Conservation (phyloP, 2,113 vertebrate genomes). For the Mionectes macconnelli region DNA sequence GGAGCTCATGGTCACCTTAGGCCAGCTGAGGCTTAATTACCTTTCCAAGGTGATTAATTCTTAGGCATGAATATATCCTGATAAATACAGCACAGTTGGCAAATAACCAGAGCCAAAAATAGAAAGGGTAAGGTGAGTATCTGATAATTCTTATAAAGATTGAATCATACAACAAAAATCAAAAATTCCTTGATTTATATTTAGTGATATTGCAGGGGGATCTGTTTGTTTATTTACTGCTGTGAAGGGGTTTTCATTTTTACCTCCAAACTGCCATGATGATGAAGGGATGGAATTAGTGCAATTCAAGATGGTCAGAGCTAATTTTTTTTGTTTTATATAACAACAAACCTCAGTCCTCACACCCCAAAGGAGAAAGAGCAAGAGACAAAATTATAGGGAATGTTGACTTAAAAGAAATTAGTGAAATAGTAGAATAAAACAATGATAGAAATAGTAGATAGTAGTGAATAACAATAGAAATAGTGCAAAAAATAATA, state of each 20-base stretch:
- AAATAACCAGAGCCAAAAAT: background rate
- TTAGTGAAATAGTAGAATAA: too few species aligned
- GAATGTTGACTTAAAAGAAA: background rate
- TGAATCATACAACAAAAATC: background rate
- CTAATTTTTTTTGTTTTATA: background rate
- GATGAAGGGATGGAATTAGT: background rate
- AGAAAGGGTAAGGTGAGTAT: background rate
- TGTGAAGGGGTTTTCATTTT: background rate
- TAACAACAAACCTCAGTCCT: background rate
- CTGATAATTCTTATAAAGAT: background rate
- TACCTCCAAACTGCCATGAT: background rate
- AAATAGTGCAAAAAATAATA: too few species aligned
- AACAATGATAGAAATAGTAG: too few species aligned
- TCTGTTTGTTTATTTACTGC: background rate
- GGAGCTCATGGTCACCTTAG: background rate
- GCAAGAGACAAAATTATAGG: background rate
- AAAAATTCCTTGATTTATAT: background rate
- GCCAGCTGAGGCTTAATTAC: too few species aligned
- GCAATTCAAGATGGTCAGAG: fast-evolving
- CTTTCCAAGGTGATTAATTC: background rate
- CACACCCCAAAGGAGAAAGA: background rate
- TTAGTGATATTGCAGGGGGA: fast-evolving
- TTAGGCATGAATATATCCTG: background rate
- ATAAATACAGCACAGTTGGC: background rate
- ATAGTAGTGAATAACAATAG: too few species aligned